Base-by-base conservation (phyloP, 92 coral and sea anemone species). In the Phenganax subtilis region DNA sequence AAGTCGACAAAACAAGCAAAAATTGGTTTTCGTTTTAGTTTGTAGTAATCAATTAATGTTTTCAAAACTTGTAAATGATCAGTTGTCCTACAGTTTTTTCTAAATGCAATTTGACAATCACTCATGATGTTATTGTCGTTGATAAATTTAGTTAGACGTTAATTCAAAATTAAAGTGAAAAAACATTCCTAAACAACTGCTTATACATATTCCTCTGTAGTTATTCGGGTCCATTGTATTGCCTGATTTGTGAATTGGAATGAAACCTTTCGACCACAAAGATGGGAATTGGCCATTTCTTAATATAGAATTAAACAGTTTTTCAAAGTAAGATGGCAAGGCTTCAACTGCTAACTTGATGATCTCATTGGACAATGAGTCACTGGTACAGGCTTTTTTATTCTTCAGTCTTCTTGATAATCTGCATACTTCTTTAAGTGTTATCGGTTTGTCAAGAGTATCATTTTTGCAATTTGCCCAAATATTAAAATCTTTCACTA, bases 311-410 rank as follows among this genome's bases (percentile, higher is more conserved):
- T 84, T 76, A 77, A 84, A 84, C 57, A 84, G 69, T 62, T 76
- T 52, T 3, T 47, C 66, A 27, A 57, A 76, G 60, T 84, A 84
- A 11, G 81, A 60, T 56, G 86, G 81, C 53, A 74, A 62, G 51
- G 54, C 80, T 44, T 64, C 28, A 25, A 84, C 58, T 25, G 83
- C 69, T 16, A 75, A 15, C 62, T 83, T 83, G n/a, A n/a, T n/a
- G n/a, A n/a, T n/a, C n/a, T n/a, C n/a, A n/a, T n/a, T n/a, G n/a
- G n/a, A n/a, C n/a, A n/a, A n/a, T n/a, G n/a, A n/a, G n/a, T n/a
- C n/a, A n/a, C n/a, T n/a, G n/a, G n/a, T n/a, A n/a, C n/a, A 51
- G 17, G 83, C 83, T 62, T 84, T 84, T 62, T 84, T 84, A 31
- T 57, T 58, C 29, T 76, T 76, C 2, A 84, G 64, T 54, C 51